Evolutionary conservation across 1,140 invertebrate species (phyloP).

Genomic region (Solenopsis fugax): DNA sequence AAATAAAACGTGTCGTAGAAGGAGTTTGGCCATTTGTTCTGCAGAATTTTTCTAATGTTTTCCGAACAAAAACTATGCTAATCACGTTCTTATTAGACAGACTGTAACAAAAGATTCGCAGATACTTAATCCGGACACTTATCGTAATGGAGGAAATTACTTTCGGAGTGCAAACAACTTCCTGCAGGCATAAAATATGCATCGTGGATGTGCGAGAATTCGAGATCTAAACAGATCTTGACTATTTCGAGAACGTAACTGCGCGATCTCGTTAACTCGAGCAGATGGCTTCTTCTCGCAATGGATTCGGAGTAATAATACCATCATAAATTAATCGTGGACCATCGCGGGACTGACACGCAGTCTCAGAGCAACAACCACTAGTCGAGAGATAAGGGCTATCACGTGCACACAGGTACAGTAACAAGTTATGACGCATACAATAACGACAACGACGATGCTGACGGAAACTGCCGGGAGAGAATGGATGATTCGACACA

Average conservation of each 20-base stretch:
- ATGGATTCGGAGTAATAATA: slow-evolving; percentile 53
- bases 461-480: slow-evolving; percentile 30
- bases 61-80: too few species aligned
- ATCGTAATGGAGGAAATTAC: background rate
- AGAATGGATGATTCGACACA: background rate
- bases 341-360: slow-evolving; percentile 38
- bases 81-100: too few species aligned
- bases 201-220: background rate
- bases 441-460: slow-evolving; percentile 9
- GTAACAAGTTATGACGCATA: slow-evolving; percentile 26
- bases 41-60: too few species aligned
- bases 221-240: slow-evolving; percentile 38
- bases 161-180: background rate
- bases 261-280: slow-evolving; percentile 19
- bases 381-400: slow-evolving; percentile 44
- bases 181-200: background rate
- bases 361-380: slow-evolving; percentile 51
- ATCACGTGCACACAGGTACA: slow-evolving; percentile 4
- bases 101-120: background rate
- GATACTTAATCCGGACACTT: background rate
- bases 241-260: slow-evolving; percentile 38
- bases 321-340: slow-evolving; percentile 53
- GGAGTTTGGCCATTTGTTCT: too few species aligned
- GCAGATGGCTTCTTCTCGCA: slow-evolving; percentile 27
- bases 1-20: too few species aligned